Percentiles rank a stretch among this genome's conserved stretches.
Evolutionary conservation across 2,888 invertebrate species (phyloP).

Genomic region (Antheraea assamensis): DNA sequence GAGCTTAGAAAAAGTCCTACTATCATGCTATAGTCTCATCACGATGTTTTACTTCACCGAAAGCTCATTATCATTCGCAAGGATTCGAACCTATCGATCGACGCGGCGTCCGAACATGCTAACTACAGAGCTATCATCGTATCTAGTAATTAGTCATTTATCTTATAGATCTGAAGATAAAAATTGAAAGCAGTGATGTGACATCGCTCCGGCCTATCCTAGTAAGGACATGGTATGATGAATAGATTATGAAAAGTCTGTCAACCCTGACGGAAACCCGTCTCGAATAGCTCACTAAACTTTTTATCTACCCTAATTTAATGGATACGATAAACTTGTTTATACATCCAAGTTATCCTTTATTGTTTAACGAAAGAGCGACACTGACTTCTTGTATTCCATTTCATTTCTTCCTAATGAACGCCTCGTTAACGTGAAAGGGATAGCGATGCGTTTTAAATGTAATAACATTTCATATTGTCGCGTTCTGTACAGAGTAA

Average conservation of each 20-base stretch:
- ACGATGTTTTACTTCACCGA: too few relatives aligned
- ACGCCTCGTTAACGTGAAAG: not conserved
- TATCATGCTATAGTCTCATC: too few relatives aligned
- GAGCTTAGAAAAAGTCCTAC: too few relatives aligned
- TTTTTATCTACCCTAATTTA: slow-evolving; percentile 17
- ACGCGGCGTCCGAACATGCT: too few relatives aligned
- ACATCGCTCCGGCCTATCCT: not conserved
- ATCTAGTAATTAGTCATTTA: too few relatives aligned
- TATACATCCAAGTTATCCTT: slow-evolving; percentile 12
- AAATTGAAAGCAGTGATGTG: not conserved
- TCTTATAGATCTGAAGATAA: not conserved
- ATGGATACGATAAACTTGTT: slow-evolving; percentile 16
- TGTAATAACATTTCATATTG: not conserved
- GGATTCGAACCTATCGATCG: too few relatives aligned
- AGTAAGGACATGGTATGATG: not conserved
- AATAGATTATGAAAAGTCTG: not conserved
- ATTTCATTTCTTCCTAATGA: slow-evolving; percentile 12
- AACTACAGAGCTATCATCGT: too few relatives aligned
- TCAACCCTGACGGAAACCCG: slow-evolving; percentile 12
- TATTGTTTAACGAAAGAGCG: slow-evolving; percentile 11
- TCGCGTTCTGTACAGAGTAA: not conserved
- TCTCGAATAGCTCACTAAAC: slow-evolving; percentile 13
- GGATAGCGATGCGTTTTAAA: not conserved
- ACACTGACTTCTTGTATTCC: not conserved
- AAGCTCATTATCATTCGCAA: too few relatives aligned